Base-by-base conservation (phyloP, 2,113 vertebrate species). In the Lagopus muta region DNA sequence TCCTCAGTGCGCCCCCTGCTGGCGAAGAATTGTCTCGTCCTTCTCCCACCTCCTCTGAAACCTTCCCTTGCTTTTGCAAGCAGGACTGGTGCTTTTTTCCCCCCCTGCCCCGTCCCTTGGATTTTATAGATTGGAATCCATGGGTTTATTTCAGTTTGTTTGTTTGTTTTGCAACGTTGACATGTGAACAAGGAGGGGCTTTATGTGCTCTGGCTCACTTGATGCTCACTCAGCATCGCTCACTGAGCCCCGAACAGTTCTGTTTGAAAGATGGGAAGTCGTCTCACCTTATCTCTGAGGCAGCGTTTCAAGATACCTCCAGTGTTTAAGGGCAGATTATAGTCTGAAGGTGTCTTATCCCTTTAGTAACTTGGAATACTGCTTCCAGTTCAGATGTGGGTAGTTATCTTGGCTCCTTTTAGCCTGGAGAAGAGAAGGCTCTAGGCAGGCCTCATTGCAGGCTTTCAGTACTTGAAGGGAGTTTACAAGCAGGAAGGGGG, bases 51-150 rank as follows among this genome's bases (percentile, higher is more conserved):
- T 72, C 4, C 21, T 40, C 40, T 5, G 7, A 1, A 28, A 8
- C 19, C 38, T n/a, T 8, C 2, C 45, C 38, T 11, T 9, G 18
- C 77, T 50, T 25, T 20, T 9, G 13, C 13, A 2, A 25, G 21
- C 20, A 1, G 2, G 0, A 7, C 2, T 10, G 13, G 4, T 20
- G 11, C 14, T 3, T 7, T 7, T 36, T 38, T 10, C 10, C 8
- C 15, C 10, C 2, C 16, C 20, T n/a, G 20, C 74, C 70, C 75
- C 67, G 32, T 6, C 22, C 45, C 2, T 8, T 60, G 48, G 82
- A 54, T 86, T 83, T 92, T 74, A n/a, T 27, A 25, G 55, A 30
- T 77, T 82, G 50, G 48, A 86, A 36, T 72, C 18, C 14, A 24
- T 9, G 71, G 62, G 16, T 69, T 92, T 84, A 30, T 71, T 57